phyloP scores from a whole-genome alignment of 2,888 invertebrate genomes.

The Bugula neritina region DNA sequence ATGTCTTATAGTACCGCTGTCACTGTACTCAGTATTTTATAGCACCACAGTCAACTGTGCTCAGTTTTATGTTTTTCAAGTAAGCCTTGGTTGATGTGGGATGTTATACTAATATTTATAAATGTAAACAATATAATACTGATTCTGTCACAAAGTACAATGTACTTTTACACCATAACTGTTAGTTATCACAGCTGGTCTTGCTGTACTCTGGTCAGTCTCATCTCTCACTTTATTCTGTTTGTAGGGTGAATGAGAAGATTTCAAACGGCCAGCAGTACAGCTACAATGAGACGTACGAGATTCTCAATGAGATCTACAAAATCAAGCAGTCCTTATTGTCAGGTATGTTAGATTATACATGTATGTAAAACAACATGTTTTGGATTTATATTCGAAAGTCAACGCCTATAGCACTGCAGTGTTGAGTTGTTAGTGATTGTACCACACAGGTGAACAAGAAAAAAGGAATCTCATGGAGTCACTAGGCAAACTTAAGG shows the following conservation, averaged over 20 bases:
- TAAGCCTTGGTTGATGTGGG: too few species aligned
- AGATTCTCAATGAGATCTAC: conserved; percentile 86
- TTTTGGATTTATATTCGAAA: not conserved
- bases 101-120: too few species aligned
- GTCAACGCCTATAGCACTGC: not conserved
- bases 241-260: conserved; percentile 69
- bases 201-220: too few species aligned
- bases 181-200: too few species aligned
- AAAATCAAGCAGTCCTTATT: conserved; percentile 83
- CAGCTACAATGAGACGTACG: conserved; percentile 87
- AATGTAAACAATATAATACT: too few species aligned
- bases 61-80: too few species aligned
- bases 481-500: conserved; percentile 83
- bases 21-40: too few species aligned
- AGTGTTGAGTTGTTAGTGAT: not conserved
- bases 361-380: not conserved
- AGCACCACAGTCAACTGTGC: too few species aligned
- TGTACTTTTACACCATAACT: too few species aligned
- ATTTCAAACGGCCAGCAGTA: conserved; percentile 73
- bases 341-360: not conserved
- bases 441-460: conserved; percentile 69
- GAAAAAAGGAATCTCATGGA: conserved; percentile 88
- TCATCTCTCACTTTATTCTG: too few species aligned
- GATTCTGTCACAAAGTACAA: too few species aligned
- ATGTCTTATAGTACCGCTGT: too few species aligned